Evolutionary conservation across 2,888 invertebrate species (phyloP).

Genomic region (Ptilodon capucinus): DNA sequence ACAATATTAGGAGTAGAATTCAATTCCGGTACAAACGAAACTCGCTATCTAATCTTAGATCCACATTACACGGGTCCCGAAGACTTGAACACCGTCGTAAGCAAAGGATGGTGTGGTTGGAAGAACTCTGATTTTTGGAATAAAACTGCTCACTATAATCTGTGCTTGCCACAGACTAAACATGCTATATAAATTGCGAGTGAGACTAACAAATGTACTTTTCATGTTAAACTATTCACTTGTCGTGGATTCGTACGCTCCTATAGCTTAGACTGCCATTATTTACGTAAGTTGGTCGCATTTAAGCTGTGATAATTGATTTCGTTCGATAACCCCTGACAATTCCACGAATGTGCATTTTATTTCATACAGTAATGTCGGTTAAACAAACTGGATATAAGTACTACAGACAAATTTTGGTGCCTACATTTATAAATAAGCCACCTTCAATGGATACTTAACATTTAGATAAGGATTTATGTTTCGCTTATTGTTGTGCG

Average conservation of each 20-base stretch:
- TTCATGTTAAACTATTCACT: not conserved
- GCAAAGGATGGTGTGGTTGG: constrained; percentile 99
- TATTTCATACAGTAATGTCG: not conserved
- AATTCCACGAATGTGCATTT: constrained; percentile 26
- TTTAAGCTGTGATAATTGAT: constrained; percentile 20
- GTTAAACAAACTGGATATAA: not conserved
- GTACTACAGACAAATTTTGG: not conserved
- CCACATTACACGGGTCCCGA: constrained; percentile 98
- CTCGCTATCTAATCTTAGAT: constrained; percentile 97
- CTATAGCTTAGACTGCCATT: not conserved
- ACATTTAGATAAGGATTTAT: not conserved
- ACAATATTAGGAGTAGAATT: constrained; percentile 98
- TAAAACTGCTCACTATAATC: constrained; percentile 96
- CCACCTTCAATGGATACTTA: not conserved
- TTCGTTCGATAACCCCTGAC: constrained; percentile 8
- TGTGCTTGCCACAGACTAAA: constrained; percentile 92
- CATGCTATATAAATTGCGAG: constrained; percentile 52
- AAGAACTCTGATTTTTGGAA: constrained; percentile 97
- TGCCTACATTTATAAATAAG: not conserved
- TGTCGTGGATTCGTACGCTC: not conserved
- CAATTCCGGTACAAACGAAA: constrained; percentile 89
- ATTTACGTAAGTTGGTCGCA: not conserved
- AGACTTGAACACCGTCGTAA: constrained; percentile 87
- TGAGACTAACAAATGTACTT: not conserved
- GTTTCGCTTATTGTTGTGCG: not conserved